Base-by-base conservation (phyloP, 1,140 invertebrate genomes). In the Sycobia sp. region DNA sequence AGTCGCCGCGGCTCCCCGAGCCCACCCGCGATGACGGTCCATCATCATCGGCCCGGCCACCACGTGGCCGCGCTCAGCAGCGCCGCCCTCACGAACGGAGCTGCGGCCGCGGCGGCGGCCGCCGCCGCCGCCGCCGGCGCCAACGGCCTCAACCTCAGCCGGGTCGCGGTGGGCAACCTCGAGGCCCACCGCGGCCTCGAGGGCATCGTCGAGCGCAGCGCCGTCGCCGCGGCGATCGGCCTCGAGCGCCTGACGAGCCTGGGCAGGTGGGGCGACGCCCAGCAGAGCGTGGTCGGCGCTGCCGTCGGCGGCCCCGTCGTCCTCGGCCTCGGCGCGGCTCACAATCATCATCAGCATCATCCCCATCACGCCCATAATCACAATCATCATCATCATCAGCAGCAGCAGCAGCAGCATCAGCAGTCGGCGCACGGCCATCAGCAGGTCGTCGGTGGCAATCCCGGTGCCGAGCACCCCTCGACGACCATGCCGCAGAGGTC, bases 401-500 rank as follows among this genome's bases (percentile, higher is more conserved):
- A n/a, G n/a, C n/a, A n/a, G n/a, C n/a, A n/a, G n/a, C n/a, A n/a
- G n/a, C n/a, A n/a, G n/a, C n/a, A n/a, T n/a, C n/a, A n/a, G n/a
- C n/a, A n/a, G n/a, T n/a, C n/a, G n/a, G 29, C 29, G 5, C 11
- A 4, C 29, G 29, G 29, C 29, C 4, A 32, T 11, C 4, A 32
- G 5, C 4, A 32, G 5, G 11, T 7, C 29, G 11, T 7, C 29
- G 67, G 59, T 43, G 18, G 25, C 22, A 32, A 14, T 14, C 34
- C 14, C 39, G 39, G 46, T 3, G 36, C 29, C 36, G 49, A 41
- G 1, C 75, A 71, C 73, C 68, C 76, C 36, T 75, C 81, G 36
- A 84, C 84, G 54, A 83, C 84, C 67, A 85, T 82, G 81, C 85
- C 86, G 39, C 85, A 89, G 46, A 84, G 89, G 50, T 90, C 89